Conservation (phyloP, 2,797 vertebrate species). For the Squalus acanthias region DNA sequence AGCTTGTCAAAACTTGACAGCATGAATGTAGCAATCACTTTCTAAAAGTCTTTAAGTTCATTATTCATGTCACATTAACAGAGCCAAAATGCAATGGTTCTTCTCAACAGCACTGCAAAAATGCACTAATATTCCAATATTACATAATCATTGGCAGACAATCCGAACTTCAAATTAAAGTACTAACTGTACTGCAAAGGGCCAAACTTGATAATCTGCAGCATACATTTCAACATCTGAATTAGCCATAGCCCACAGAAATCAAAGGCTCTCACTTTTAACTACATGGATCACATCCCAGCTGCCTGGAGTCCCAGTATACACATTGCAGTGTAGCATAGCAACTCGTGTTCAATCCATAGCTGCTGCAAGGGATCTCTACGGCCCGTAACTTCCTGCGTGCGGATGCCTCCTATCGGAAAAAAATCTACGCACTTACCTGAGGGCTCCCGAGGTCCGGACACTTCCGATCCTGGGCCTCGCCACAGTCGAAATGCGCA, state of each 20-base stretch:
- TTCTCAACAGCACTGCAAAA: neutral
- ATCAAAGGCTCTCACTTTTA: neutral
- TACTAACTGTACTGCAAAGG: neutral
- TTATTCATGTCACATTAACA: neutral
- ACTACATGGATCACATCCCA: neutral
- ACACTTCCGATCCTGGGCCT: too few relatives aligned
- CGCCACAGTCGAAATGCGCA: too few relatives aligned
- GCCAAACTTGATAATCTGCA: neutral
- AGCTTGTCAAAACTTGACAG: neutral
- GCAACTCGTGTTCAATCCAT: neutral
- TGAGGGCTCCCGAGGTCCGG: too few relatives aligned
- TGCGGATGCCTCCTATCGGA: too few relatives aligned
- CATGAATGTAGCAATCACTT: neutral
- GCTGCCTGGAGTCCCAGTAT: neutral
- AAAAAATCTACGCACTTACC: too few relatives aligned
- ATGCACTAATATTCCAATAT: neutral
- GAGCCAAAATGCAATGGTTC: neutral
- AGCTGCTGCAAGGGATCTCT: neutral
- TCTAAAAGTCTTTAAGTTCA: neutral
- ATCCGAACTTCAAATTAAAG: neutral
- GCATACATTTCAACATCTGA: neutral
- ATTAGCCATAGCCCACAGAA: neutral
- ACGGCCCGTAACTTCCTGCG: too few relatives aligned
- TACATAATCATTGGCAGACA: neutral
- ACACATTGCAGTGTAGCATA: too few relatives aligned